These are phyloP conservation scores for Nymphalis c-album DNA, from an alignment of 2,888 invertebrate species.

Conservation along the genomic window DNA sequence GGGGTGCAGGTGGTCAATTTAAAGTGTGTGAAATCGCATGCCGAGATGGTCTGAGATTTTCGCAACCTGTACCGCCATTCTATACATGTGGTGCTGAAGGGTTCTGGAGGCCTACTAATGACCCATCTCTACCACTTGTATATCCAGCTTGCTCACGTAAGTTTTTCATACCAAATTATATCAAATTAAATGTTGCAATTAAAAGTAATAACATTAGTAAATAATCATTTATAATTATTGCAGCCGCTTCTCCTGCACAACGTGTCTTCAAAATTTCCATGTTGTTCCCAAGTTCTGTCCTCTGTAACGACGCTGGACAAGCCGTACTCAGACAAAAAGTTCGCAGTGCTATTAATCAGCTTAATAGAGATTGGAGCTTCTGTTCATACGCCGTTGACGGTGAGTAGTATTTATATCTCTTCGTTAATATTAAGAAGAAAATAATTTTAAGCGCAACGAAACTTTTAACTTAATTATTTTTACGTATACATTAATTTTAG, in stretches of 20 bases:
- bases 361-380: constrained; percentile 98
- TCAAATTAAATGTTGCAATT: background rate
- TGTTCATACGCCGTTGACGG: constrained; percentile 95
- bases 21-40: constrained; percentile 96
- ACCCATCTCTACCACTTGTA: constrained; percentile 89
- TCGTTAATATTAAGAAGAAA: background rate
- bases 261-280: constrained; percentile 95
- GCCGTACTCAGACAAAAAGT: constrained; percentile 95
- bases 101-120: constrained; percentile 95
- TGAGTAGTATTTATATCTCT: constrained; percentile 45
- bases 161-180: constrained; percentile 42
- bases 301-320: constrained; percentile 97
- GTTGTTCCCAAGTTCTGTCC: constrained; percentile 97
- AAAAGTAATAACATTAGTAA: background rate
- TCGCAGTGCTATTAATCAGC: constrained; percentile 91
- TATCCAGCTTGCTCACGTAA: constrained; percentile 96
- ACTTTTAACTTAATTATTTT: background rate
- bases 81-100: constrained; percentile 99
- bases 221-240: constrained; percentile 35
- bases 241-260: constrained; percentile 94
- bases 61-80: constrained; percentile 96
- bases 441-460: background rate
- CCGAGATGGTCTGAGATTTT: constrained; percentile 92
- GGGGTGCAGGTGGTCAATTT: constrained; percentile 98
- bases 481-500: constrained; percentile 50